A percentile compares a stretch with the other conserved stretches of the same genome.
Evolutionary conservation across 2,888 invertebrate species (phyloP).

Genomic region (Maniola hyperantus): DNA sequence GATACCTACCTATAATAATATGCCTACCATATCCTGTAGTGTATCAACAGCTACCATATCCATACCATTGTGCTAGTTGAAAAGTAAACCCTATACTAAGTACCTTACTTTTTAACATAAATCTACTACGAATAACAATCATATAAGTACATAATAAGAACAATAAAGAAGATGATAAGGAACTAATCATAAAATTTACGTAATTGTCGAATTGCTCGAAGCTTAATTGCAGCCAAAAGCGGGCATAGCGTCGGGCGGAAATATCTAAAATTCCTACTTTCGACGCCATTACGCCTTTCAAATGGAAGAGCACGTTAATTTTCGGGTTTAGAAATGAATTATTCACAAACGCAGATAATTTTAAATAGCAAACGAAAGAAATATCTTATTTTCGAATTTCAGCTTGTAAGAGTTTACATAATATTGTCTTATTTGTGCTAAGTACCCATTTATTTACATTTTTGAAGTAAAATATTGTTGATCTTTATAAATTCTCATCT

Average conservation of each 20-base stretch:
- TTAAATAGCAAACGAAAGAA: constrained; percentile 43
- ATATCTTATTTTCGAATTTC: constrained; percentile 1
- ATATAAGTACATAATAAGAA: not conserved
- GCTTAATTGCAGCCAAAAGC: constrained; percentile 24
- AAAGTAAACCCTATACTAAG: too few relatives aligned
- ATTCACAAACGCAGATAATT: constrained; percentile 48
- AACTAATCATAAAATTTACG: constrained; percentile 4
- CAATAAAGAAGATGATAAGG: not conserved
- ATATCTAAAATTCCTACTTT: constrained; percentile 38
- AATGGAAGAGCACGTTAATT: constrained; percentile 45
- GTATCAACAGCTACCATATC: too few relatives aligned
- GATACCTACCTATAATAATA: too few relatives aligned
- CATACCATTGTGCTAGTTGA: too few relatives aligned
- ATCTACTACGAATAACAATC: too few relatives aligned
- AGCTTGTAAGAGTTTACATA: constrained; percentile 32
- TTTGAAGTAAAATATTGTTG: too few relatives aligned
- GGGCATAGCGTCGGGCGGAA: constrained; percentile 13
- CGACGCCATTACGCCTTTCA: constrained; percentile 40
- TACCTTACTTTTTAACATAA: too few relatives aligned
- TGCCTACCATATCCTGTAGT: too few relatives aligned
- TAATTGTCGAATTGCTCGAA: constrained; percentile 6
- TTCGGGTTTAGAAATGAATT: constrained; percentile 45
- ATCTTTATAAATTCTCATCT: not conserved
- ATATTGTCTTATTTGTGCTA: constrained; percentile 12
- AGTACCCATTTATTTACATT: not conserved